Percentiles rank a stretch among this genome's conserved stretches.
These are phyloP conservation scores for Acromyrmex echinatior DNA, from an alignment of 1,140 invertebrate genomes.

Conservation along the genomic window DNA sequence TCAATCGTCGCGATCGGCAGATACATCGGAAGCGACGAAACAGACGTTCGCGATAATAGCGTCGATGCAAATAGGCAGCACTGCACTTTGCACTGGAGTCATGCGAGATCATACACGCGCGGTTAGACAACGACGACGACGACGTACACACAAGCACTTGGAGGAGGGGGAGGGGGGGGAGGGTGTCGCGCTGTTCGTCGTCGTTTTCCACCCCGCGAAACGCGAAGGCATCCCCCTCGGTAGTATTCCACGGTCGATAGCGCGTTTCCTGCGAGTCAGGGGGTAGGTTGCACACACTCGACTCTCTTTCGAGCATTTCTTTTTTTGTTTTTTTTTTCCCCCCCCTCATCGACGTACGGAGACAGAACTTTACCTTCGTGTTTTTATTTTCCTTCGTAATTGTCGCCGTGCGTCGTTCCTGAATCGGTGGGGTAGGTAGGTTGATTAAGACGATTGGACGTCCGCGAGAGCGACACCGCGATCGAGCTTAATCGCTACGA, in stretches of 20 bases:
- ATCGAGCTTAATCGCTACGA: constrained; percentile 20
- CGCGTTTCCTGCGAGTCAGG: constrained; percentile 34
- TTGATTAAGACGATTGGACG: constrained; percentile 64
- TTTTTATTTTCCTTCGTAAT: constrained; percentile 49
- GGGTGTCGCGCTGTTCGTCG: background rate
- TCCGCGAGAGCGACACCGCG: constrained; percentile 51
- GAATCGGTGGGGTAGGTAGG: constrained; percentile 68
- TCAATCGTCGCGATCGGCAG: background rate
- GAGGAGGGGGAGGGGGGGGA: background rate
- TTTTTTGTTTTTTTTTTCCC: background rate
- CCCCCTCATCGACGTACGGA: background rate
- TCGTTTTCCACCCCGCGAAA: constrained; percentile 10
- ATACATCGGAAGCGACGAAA: background rate
- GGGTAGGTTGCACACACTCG: constrained; percentile 19
- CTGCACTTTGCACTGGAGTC: constrained; percentile 77
- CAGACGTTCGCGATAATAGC: background rate
- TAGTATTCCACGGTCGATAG: constrained; percentile 41
- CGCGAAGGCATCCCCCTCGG: background rate
- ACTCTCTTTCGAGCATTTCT: background rate
- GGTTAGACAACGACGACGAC: background rate
- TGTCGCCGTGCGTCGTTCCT: constrained; percentile 79
- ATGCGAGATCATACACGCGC: constrained; percentile 16
- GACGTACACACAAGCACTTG: constrained; percentile 46
- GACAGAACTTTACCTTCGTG: constrained; percentile 57
- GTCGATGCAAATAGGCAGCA: constrained; percentile 58